Percentiles rank a stretch among this genome's conserved stretches.
Evolutionary conservation across 35 echinoderm and acorn worm genomes (phyloP).

Genomic region (Holothuria glaberrima): DNA sequence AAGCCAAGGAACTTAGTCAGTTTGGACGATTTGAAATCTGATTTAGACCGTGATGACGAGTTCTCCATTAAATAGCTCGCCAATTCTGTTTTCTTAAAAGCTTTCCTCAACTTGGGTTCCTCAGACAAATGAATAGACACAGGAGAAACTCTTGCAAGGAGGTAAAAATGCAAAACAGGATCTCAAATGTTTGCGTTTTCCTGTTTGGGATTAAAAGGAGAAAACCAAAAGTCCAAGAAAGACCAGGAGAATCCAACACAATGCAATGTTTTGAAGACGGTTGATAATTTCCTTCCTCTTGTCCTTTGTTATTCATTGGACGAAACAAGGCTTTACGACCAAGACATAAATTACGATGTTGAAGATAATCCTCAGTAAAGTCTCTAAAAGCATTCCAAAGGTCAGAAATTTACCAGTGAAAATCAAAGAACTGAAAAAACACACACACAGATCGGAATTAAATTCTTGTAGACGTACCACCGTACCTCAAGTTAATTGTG

Average conservation of each 20-base stretch:
- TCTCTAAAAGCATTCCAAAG: slow-evolving; percentile 25
- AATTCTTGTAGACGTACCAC: no score
- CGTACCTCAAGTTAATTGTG: no score
- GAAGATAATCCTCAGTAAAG: background rate
- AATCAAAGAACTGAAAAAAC: slow-evolving; percentile 20
- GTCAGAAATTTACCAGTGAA: background rate
- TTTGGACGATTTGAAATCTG: no score
- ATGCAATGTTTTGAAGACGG: background rate
- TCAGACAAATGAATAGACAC: background rate
- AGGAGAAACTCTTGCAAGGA: slow-evolving; percentile 8
- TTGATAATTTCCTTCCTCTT: background rate
- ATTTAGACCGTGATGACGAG: no score
- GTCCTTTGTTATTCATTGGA: background rate
- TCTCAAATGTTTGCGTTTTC: background rate
- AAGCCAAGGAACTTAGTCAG: no score
- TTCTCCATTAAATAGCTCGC: no score
- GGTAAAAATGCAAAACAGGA: slow-evolving; percentile 13
- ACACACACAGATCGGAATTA: background rate
- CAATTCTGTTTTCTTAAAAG: background rate
- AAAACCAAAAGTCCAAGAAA: slow-evolving; percentile 44
- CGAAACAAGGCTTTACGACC: slow-evolving; percentile 16
- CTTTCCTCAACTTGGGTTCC: background rate
- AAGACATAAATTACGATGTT: background rate
- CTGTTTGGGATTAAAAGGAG: slow-evolving; percentile 7
- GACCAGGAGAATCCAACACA: slow-evolving; percentile 20